Percentiles rank a stretch among this genome's conserved stretches.
Conservation (phyloP, 2,113 vertebrate species). For the Coptodon rendalli region DNA sequence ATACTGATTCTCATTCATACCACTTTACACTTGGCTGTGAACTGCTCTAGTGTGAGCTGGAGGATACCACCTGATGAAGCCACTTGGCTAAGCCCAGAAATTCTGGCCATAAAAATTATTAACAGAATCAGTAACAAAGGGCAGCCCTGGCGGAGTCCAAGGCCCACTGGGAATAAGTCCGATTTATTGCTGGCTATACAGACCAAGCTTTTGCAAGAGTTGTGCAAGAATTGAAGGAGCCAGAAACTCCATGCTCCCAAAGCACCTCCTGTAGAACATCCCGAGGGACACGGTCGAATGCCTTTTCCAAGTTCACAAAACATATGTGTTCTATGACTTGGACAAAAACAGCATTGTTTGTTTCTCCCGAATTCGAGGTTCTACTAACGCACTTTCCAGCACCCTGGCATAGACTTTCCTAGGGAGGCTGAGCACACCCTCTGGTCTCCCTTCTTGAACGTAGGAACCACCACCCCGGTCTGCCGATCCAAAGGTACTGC, state of each 20-base stretch:
- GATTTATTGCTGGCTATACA: no score
- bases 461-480: no score
- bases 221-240: background rate
- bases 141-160: no score
- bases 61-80: background rate
- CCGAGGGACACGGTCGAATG: background rate
- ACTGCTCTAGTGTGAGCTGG: background rate
- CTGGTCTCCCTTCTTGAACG: no score
- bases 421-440: background rate
- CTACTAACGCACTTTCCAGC: background rate
- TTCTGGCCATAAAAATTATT: no score
- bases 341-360: background rate
- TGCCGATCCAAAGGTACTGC: no score
- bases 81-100: background rate
- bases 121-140: no score
- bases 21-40: background rate
- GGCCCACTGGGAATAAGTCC: no score
- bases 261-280: background rate
- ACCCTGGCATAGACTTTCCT: background rate
- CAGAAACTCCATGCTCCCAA: background rate
- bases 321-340: background rate
- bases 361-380: background rate
- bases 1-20: background rate
- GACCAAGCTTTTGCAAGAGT: background rate
- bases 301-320: no score